A percentile compares a stretch with the other conserved stretches of the same genome.
Conservation (phyloP, 2,797 vertebrate species). For the Sebastes elongatus region DNA sequence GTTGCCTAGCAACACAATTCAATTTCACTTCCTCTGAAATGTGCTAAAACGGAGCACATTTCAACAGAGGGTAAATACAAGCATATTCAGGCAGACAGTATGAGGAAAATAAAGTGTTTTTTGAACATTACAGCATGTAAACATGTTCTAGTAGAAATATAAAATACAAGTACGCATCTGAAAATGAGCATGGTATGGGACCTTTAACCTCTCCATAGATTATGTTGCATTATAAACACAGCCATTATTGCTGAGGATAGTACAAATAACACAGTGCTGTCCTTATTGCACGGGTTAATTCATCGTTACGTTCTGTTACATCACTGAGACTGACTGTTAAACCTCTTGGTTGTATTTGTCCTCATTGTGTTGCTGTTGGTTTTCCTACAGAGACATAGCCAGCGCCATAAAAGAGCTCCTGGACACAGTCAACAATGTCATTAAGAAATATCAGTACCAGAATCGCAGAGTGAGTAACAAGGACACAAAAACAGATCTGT, state of each 20-base stretch:
- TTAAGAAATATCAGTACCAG: constrained; percentile 99
- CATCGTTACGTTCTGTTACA: neutral
- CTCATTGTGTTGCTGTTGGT: neutral
- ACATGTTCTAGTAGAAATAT: too few relatives aligned
- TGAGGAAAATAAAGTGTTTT: too few relatives aligned
- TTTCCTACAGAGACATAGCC: constrained; percentile 91
- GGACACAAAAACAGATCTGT: neutral
- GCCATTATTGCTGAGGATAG: neutral
- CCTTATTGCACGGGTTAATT: neutral
- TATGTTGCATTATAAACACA: neutral
- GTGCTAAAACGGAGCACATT: too few relatives aligned
- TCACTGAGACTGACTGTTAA: neutral
- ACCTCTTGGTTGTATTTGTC: neutral
- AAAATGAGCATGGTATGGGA: too few relatives aligned
- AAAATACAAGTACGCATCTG: too few relatives aligned
- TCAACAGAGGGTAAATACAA: too few relatives aligned
- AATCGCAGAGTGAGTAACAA: constrained; percentile 93
- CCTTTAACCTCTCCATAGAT: neutral
- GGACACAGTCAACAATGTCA: constrained; percentile 99
- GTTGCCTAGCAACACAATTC: too few relatives aligned
- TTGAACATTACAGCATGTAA: too few relatives aligned
- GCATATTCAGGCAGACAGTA: too few relatives aligned
- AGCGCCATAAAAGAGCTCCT: constrained; percentile 99
- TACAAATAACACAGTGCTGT: neutral
- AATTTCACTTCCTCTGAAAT: too few relatives aligned